Evolutionary conservation across 2,113 vertebrate genomes (phyloP), one percentile per base, ranked within the genome.

Genomic region (Phrynosoma platyrhinos): DNA sequence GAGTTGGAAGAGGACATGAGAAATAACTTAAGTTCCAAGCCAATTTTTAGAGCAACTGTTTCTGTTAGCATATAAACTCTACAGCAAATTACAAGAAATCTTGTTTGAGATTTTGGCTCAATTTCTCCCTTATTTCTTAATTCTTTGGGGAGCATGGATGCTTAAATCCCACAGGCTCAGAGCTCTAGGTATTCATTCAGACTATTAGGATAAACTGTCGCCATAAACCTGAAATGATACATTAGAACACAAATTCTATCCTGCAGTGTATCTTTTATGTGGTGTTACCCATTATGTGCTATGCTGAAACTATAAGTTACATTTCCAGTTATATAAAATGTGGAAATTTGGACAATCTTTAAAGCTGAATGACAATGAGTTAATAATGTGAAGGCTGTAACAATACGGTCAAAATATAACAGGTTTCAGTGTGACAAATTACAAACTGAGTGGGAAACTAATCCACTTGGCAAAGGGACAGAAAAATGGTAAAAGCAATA

Each of bases 11-110:
- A 83, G 52, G 32, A 9, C 84, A 47, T 40, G 89, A 87, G 87
- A 94, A 90, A 83, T 87, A 32, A 94, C 77, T 52, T n/a, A 47
- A 30, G 89, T 58, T 82, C 58, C 32, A 55, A 79, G 81, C 84
- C 58, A 89, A 0, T 88, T 89, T 53, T 32, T 69, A 14, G 21
- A 91, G 36, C 40, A 93, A 69, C 77, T 40, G 21, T 18, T 87
- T 87, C 32, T 58, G 21, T 32, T 74, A 27, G 30, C 76, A 40
- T 75, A 75, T 64, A 53, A 84, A 55, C 5, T 0, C 40, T 27
- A 9, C 32, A 42, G 9, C 14, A 82, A 75, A 74, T 40, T 72
- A 74, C 9, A 47, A n/a, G 12, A 20, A 75, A 66, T 64, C n/a
- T 16, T 75, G 1, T 23, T 66, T 75, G 27, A 27, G 58, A 76